phyloP scores from a whole-genome alignment of 2,888 invertebrate species.

The Iphiclides podalirius region DNA sequence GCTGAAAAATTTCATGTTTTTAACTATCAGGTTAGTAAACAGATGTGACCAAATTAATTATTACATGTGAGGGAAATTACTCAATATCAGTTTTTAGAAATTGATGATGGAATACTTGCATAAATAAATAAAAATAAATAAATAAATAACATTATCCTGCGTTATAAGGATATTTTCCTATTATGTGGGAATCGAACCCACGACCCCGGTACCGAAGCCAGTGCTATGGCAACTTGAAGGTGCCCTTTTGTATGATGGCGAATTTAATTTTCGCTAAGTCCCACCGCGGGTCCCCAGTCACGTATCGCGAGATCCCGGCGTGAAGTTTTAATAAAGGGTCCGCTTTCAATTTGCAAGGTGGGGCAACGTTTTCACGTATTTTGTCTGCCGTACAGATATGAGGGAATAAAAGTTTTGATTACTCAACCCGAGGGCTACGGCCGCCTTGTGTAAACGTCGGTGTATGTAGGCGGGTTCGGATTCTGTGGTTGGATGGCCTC shows the following conservation, averaged over 20 bases:
- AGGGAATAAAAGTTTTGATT: slow-evolving; percentile 1
- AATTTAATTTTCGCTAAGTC: slow-evolving; percentile 13
- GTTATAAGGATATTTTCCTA: no score
- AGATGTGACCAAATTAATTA: no score
- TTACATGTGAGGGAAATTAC: no score
- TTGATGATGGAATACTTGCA: no score
- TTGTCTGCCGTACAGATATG: not conserved
- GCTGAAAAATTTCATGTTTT: no score
- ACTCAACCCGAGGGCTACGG: not conserved
- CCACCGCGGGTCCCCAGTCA: not conserved
- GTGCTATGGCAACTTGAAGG: no score
- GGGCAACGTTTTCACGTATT: not conserved
- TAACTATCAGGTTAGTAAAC: no score
- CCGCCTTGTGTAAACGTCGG: not conserved
- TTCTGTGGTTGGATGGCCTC: not conserved
- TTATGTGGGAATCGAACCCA: no score
- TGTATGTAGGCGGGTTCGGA: not conserved
- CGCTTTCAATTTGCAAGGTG: slow-evolving; percentile 5
- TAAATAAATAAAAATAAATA: no score
- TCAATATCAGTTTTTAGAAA: no score
- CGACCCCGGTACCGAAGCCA: no score
- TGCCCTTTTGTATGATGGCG: not conserved
- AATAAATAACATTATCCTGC: no score
- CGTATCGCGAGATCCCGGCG: slow-evolving; percentile 5
- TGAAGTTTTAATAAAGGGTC: slow-evolving; percentile 11